Conservation (phyloP, 2,797 vertebrate species). For the Cirrhinus molitorella region DNA sequence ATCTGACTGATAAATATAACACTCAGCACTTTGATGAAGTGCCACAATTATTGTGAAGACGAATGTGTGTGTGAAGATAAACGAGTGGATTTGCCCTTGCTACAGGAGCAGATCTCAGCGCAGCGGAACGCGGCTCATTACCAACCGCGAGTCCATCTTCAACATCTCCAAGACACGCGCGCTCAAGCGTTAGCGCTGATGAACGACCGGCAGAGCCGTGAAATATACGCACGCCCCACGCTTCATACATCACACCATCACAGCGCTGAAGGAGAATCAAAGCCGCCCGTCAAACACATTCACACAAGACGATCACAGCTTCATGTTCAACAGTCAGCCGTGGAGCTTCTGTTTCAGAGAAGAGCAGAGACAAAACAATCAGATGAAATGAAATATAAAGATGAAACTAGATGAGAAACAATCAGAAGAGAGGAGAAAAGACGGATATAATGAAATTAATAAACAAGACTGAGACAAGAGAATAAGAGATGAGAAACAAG, state of each 20-base stretch:
- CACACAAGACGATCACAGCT: background rate
- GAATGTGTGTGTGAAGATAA: constrained; percentile 79
- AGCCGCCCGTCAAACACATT: background rate
- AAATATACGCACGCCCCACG: constrained; percentile 66
- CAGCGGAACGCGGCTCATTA: constrained; percentile 82
- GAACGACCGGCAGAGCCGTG: constrained; percentile 73
- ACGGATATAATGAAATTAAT: no score
- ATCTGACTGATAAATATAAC: constrained; percentile 84
- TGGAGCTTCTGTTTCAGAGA: no score
- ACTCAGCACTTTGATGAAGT: constrained; percentile 81
- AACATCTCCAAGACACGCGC: constrained; percentile 47
- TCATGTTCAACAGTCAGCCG: background rate
- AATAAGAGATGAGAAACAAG: no score
- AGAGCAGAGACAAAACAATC: no score
- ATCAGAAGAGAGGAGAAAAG: no score
- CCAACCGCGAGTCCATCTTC: constrained; percentile 77
- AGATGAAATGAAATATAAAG: no score
- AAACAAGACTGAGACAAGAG: no score
- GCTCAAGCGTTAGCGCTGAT: constrained; percentile 53
- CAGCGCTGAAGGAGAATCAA: constrained; percentile 26
- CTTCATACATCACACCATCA: constrained; percentile 71
- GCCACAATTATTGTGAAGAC: constrained; percentile 83
- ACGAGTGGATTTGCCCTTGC: constrained; percentile 83
- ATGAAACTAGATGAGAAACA: no score
- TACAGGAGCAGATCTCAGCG: constrained; percentile 81